These are phyloP conservation scores for Apotomis capreana DNA, from an alignment of 2,888 invertebrate species.

Conservation along the genomic window DNA sequence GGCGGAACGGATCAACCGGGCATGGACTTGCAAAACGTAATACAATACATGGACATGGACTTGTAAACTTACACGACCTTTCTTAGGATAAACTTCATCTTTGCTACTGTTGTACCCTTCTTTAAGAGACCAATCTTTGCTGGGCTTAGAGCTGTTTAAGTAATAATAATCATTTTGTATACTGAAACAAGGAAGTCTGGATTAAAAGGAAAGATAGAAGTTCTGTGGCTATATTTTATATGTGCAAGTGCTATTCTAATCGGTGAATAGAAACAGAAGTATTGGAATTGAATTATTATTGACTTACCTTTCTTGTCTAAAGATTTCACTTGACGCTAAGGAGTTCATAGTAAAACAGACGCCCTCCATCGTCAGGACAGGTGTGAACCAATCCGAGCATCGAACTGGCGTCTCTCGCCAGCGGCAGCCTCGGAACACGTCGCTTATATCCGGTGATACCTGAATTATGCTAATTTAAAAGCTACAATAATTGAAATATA, in stretches of 20 bases:
- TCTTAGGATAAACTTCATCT: constrained; percentile 50
- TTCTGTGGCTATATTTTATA: too few relatives aligned
- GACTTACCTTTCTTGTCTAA: constrained; percentile 45
- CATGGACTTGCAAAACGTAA: too few relatives aligned
- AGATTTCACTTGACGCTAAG: constrained; percentile 54
- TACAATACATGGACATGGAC: too few relatives aligned
- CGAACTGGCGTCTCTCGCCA: neutral
- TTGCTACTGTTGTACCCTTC: constrained; percentile 49
- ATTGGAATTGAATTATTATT: neutral
- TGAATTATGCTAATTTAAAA: neutral
- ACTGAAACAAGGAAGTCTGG: constrained; percentile 44
- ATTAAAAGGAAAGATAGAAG: neutral
- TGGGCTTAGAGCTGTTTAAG: constrained; percentile 37
- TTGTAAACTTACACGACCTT: constrained; percentile 53
- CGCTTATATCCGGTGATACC: constrained; percentile 15
- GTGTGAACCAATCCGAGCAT: constrained; percentile 43
- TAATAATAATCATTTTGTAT: constrained; percentile 52
- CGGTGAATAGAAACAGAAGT: too few relatives aligned
- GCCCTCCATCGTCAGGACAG: constrained; percentile 56
- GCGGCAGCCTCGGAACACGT: constrained; percentile 3
- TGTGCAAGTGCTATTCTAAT: too few relatives aligned
- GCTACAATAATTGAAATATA: too few relatives aligned
- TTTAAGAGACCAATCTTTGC: constrained; percentile 50
- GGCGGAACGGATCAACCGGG: too few relatives aligned
- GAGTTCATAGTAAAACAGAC: constrained; percentile 59